A percentile compares a stretch with the other conserved stretches of the same genome.
Evolutionary conservation across 2,113 vertebrate species (phyloP).

Genomic region (Ceyx cyanopectus): DNA sequence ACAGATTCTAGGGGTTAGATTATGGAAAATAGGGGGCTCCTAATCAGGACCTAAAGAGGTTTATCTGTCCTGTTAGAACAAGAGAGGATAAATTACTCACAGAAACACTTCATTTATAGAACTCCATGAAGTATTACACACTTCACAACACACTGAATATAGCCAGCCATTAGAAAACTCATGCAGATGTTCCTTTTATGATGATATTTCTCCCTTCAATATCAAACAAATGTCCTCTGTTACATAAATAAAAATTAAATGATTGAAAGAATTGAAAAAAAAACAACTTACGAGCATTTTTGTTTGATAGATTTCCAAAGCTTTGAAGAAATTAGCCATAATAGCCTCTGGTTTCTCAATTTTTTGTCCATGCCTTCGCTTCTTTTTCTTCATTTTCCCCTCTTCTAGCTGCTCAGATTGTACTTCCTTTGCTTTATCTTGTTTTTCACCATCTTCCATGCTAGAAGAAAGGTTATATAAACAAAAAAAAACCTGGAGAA

Average conservation of each 20-base stretch:
- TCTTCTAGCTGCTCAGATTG: conserved; percentile 73
- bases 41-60: background rate
- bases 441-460: conserved; percentile 92
- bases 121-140: background rate
- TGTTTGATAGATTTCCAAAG: conserved; percentile 94
- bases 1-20: background rate
- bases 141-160: background rate
- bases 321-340: conserved; percentile 93
- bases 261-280: background rate
- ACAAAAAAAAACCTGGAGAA: background rate
- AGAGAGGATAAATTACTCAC: background rate
- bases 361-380: conserved; percentile 84
- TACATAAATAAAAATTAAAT: background rate
- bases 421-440: conserved; percentile 83
- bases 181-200: background rate
- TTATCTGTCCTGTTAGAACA: background rate
- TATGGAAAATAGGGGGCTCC: background rate
- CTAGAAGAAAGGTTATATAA: conserved; percentile 70
- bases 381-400: conserved; percentile 81
- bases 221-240: background rate
- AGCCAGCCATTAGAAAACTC: background rate
- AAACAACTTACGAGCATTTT: conserved; percentile 88
- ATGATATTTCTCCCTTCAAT: background rate
- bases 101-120: background rate
- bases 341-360: conserved; percentile 88